Percentiles rank a stretch among this genome's conserved stretches.
Conservation (phyloP, 64 coral and sea anemone species). For the Montipora foliosa region DNA sequence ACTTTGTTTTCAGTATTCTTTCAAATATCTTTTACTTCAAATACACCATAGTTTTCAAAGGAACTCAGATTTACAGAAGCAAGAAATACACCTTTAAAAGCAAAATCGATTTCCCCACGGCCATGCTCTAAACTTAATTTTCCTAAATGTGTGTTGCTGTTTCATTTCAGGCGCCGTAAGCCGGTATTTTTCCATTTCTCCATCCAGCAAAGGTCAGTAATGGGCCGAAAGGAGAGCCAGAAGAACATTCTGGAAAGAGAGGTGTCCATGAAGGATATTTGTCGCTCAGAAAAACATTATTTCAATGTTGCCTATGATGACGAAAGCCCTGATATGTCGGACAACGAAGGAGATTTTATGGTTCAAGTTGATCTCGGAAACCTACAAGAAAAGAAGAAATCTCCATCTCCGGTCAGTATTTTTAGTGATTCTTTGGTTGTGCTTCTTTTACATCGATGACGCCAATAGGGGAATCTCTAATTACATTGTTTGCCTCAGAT, state of each 20-base stretch:
- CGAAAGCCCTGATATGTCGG: conserved; percentile 34
- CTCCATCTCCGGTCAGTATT: background rate
- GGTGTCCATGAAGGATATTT: conserved; percentile 43
- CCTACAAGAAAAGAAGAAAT: background rate
- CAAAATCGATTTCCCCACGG: too few relatives aligned
- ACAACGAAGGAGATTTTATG: conserved; percentile 65
- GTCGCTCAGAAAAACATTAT: conserved; percentile 63
- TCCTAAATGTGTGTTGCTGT: too few relatives aligned
- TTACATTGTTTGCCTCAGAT: too few relatives aligned
- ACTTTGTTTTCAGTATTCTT: too few relatives aligned
- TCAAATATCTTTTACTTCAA: too few relatives aligned
- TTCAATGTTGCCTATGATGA: conserved; percentile 59
- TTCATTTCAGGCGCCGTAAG: background rate
- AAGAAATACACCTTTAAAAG: too few relatives aligned
- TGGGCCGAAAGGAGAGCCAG: conserved; percentile 16
- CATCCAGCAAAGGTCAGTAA: conserved; percentile 38
- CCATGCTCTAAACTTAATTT: too few relatives aligned
- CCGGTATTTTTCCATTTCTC: background rate
- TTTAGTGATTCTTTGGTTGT: too few relatives aligned
- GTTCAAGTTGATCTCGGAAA: conserved; percentile 60
- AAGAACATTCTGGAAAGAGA: conserved; percentile 7
- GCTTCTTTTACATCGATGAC: too few relatives aligned
- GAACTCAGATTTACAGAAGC: too few relatives aligned
- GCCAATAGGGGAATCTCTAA: too few relatives aligned
- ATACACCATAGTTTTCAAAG: too few relatives aligned